These are phyloP conservation scores for Poecilia velifera DNA, from an alignment of 2,797 vertebrate species.

Conservation along the genomic window DNA sequence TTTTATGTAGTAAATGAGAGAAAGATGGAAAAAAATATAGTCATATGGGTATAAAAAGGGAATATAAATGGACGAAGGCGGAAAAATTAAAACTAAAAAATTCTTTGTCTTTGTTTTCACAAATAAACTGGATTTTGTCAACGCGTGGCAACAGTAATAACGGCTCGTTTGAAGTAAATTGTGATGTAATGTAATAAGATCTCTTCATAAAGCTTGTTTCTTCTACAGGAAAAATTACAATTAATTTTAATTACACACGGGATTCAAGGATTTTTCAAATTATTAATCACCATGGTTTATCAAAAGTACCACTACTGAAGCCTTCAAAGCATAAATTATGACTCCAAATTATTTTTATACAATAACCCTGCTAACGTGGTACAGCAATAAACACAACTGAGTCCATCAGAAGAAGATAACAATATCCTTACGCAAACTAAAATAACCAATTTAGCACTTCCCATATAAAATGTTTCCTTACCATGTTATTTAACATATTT, in stretches of 20 bases:
- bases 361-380: not conserved
- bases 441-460: not conserved
- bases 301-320: not conserved
- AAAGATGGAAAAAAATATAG: not conserved
- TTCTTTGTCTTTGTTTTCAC: not conserved
- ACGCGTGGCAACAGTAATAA: not conserved
- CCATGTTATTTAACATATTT: not conserved
- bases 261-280: not conserved
- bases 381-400: not conserved
- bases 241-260: not conserved
- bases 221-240: not conserved
- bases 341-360: not conserved
- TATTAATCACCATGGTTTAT: not conserved
- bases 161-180: not conserved
- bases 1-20: not conserved
- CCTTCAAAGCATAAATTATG: not conserved
- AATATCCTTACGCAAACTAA: not conserved
- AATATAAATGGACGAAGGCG: not conserved
- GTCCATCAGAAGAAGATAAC: not conserved
- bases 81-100: not conserved
- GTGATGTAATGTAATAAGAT: not conserved
- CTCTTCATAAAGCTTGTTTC: not conserved
- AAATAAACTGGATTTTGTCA: not conserved
- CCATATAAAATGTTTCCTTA: not conserved
- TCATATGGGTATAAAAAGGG: not conserved